A percentile compares a stretch with the other conserved stretches of the same genome.
phyloP scores from a whole-genome alignment of 2,797 vertebrate genomes.

The Oreonectes daqikongensis region DNA sequence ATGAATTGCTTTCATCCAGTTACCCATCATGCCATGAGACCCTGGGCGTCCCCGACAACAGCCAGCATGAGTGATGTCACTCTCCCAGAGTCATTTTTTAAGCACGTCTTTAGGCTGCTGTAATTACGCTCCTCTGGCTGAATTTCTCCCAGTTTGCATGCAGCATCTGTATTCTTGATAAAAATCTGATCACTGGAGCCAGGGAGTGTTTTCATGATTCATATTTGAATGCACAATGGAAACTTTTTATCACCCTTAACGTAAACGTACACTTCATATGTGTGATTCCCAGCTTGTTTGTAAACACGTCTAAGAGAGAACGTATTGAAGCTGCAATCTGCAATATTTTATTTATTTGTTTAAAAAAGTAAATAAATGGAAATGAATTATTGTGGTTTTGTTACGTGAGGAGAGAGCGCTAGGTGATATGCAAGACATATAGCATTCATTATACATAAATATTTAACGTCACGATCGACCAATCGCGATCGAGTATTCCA shows the following conservation, averaged over 20 bases:
- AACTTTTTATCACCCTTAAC: not conserved
- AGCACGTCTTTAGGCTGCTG: constrained; percentile 8
- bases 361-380: no score
- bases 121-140: constrained; percentile 18
- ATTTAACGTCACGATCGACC: not conserved
- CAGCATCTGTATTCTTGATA: constrained; percentile 5
- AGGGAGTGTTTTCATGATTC: not conserved
- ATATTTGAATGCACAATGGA: not conserved
- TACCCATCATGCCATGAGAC: constrained; percentile 21
- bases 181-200: constrained; percentile 9
- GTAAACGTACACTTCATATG: not conserved
- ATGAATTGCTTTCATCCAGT: constrained; percentile 40
- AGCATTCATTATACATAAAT: not conserved
- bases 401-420: no score
- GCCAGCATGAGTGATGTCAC: constrained; percentile 25
- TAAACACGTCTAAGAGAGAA: no score
- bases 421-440: not conserved
- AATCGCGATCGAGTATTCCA: not conserved
- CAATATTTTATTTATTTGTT: no score
- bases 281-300: not conserved
- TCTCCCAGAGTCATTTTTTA: constrained; percentile 3
- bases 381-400: no score
- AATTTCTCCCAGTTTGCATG: not conserved
- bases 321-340: no score
- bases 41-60: constrained; percentile 28